These are phyloP conservation scores for Conus betulinus DNA, from an alignment of 1,140 invertebrate genomes.

Conservation along the genomic window DNA sequence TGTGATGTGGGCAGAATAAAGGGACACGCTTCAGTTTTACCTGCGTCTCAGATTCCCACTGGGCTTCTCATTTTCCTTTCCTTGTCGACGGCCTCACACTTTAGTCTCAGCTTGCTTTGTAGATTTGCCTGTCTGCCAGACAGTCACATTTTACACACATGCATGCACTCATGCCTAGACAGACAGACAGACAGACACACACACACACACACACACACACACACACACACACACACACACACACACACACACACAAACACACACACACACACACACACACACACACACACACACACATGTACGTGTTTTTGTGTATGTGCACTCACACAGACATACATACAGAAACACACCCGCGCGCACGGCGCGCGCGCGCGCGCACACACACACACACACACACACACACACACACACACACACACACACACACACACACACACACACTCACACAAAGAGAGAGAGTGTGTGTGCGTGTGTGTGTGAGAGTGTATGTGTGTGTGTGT, in stretches of 20 bases:
- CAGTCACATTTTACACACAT: background rate
- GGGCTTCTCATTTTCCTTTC: no score
- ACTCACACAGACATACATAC: background rate
- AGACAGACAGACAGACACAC: no score
- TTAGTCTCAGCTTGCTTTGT: no score
- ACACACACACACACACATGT: background rate
- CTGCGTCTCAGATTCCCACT: no score
- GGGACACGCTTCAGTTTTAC: no score
- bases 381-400: background rate
- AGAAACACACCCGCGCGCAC: background rate
- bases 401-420: background rate
- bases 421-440: background rate
- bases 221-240: conserved; percentile 10
- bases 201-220: background rate
- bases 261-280: background rate
- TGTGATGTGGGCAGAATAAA: no score
- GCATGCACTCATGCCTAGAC: background rate
- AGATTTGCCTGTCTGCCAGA: background rate
- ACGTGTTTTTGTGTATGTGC: background rate
- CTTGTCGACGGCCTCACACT: no score
- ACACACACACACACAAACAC: background rate
- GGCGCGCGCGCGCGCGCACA: background rate
- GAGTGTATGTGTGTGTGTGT: background rate
- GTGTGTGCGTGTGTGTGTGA: background rate
- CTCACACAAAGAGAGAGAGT: background rate